A percentile compares a stretch with the other conserved stretches of the same genome.
Conservation (phyloP, 1,140 invertebrate genomes). For the Gonioctena quinquepunctata region DNA sequence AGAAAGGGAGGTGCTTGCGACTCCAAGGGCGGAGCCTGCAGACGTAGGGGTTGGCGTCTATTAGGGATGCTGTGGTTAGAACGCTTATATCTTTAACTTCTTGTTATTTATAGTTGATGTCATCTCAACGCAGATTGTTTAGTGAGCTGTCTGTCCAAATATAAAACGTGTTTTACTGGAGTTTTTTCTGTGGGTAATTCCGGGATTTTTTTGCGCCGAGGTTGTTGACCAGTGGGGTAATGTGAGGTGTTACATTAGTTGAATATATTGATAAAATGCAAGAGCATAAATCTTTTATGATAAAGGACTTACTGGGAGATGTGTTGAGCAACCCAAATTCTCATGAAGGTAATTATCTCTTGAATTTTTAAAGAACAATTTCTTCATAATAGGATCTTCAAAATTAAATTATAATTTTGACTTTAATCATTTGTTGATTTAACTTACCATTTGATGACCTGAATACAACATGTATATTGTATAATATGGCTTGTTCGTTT, state of each 20-base stretch:
- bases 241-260: neutral
- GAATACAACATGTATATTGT: too few relatives aligned
- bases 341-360: conserved; percentile 36
- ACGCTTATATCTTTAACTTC: conserved; percentile 13
- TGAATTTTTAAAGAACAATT: too few relatives aligned
- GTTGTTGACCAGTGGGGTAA: neutral
- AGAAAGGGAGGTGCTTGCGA: neutral
- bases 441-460: too few relatives aligned
- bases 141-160: neutral
- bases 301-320: conserved; percentile 75
- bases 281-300: conserved; percentile 78
- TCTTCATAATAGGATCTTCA: too few relatives aligned
- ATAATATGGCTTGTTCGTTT: too few relatives aligned
- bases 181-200: too few relatives aligned
- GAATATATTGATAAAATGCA: conserved; percentile 57
- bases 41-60: conserved; percentile 6
- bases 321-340: conserved; percentile 61
- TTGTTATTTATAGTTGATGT: conserved; percentile 3
- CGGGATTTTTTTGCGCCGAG: too few relatives aligned
- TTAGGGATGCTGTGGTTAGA: conserved; percentile 11
- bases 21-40: conserved; percentile 4
- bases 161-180: neutral
- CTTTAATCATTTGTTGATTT: too few relatives aligned
- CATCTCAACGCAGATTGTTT: neutral
- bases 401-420: too few relatives aligned